Percentiles rank a stretch among this genome's conserved stretches.
Evolutionary conservation across 1,140 invertebrate species (phyloP).

Genomic region (Ceratoteleas bidentatus): DNA sequence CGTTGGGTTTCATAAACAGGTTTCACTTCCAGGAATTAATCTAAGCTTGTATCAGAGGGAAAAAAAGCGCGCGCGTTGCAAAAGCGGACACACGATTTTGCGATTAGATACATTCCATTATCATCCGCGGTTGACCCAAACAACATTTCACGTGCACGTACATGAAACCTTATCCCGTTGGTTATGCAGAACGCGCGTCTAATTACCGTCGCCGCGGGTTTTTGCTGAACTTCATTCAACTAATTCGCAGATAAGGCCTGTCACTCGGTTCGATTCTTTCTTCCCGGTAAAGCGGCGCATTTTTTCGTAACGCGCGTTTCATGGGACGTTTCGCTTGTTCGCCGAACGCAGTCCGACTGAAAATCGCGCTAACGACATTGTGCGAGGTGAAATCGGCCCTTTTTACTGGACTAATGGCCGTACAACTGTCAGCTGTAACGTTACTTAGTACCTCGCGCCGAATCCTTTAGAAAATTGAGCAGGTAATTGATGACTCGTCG

Average conservation of each 20-base stretch:
- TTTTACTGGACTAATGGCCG: conserved; percentile 42
- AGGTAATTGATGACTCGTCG: conserved; percentile 56
- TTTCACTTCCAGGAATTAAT: too few species aligned
- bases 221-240: background rate
- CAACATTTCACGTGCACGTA: conserved; percentile 12
- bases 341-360: conserved; percentile 11
- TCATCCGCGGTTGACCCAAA: conserved; percentile 14
- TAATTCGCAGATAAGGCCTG: background rate
- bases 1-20: too few species aligned
- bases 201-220: background rate
- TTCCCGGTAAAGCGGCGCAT: background rate
- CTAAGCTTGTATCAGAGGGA: too few species aligned
- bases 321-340: conserved; percentile 15
- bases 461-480: conserved; percentile 35
- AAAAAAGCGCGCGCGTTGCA: too few species aligned
- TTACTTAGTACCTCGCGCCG: conserved; percentile 32
- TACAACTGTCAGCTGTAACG: conserved; percentile 35
- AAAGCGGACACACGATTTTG: too few species aligned
- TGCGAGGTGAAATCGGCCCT: conserved; percentile 25
- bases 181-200: background rate
- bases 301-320: too few species aligned
- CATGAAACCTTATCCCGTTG: conserved; percentile 5
- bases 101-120: conserved; percentile 16
- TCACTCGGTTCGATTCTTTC: background rate
- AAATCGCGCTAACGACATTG: conserved; percentile 35